Evolutionary conservation across 2,113 vertebrate genomes (phyloP).

Genomic region (Steatornis caripensis): DNA sequence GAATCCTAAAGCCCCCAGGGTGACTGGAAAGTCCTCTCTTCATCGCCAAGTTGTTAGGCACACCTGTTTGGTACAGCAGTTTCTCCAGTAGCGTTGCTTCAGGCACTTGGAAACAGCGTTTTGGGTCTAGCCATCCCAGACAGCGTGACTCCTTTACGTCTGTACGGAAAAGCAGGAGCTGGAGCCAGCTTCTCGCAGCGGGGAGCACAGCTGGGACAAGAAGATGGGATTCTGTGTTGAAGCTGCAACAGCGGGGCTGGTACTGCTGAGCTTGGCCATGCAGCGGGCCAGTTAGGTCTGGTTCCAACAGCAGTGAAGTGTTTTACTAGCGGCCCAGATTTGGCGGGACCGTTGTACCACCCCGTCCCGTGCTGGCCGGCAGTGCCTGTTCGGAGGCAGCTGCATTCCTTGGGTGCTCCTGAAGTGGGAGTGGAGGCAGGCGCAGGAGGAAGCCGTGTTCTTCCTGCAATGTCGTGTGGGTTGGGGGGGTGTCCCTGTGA

Average conservation of each 20-base stretch:
- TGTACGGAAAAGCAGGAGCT: neutral
- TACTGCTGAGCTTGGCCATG: too few species aligned
- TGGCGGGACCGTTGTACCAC: too few species aligned
- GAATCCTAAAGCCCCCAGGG: neutral
- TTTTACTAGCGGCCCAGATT: too few species aligned
- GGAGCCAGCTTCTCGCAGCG: neutral
- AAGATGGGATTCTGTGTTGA: too few species aligned
- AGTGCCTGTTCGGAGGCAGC: too few species aligned
- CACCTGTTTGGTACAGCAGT: neutral
- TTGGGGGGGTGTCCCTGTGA: neutral
- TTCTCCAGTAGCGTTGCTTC: neutral
- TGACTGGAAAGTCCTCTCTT: neutral
- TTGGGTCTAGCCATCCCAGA: neutral
- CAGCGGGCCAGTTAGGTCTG: too few species aligned
- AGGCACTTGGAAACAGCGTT: neutral
- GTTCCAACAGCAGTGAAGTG: too few species aligned
- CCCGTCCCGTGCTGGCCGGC: too few species aligned
- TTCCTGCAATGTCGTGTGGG: fast-evolving
- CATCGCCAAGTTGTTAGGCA: fast-evolving
- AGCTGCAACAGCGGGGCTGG: neutral
- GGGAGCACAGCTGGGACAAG: neutral
- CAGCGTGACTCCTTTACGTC: neutral
- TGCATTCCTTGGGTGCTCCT: too few species aligned
- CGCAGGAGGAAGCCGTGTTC: too few species aligned
- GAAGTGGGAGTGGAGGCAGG: too few species aligned